phyloP scores from a whole-genome alignment of 2,888 invertebrate species.

The Drosophila paracracens region DNA sequence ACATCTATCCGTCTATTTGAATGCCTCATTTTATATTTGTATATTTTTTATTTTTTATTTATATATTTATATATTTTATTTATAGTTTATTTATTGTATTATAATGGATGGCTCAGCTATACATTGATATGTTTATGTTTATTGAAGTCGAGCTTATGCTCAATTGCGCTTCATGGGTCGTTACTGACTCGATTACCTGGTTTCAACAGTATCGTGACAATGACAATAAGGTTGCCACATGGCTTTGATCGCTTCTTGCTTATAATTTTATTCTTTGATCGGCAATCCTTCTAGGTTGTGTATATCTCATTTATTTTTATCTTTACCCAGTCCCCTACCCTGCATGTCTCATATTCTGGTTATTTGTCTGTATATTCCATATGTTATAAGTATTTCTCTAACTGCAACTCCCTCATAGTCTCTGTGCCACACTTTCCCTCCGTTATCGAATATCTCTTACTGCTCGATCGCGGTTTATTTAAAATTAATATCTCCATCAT shows the following conservation, averaged over 20 bases:
- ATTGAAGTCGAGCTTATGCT: not conserved
- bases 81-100: not conserved
- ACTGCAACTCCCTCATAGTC: not conserved
- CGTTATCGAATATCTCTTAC: too few species aligned
- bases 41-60: too few species aligned
- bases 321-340: not conserved
- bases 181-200: not conserved
- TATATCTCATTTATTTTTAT: not conserved
- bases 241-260: not conserved
- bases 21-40: too few species aligned
- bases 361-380: not conserved
- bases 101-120: not conserved
- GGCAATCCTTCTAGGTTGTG: not conserved
- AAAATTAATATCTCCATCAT: slow-evolving; percentile 17
- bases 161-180: not conserved
- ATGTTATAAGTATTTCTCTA: not conserved
- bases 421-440: not conserved
- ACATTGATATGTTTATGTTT: not conserved
- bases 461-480: not conserved
- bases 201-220: not conserved
- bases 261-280: not conserved
- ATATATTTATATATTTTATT: too few species aligned
- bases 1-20: not conserved
- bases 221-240: not conserved
- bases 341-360: not conserved